A percentile compares a stretch with the other conserved stretches of the same genome.
phyloP scores from a whole-genome alignment of 2,888 invertebrate genomes.

The Itoplectis maculator region DNA sequence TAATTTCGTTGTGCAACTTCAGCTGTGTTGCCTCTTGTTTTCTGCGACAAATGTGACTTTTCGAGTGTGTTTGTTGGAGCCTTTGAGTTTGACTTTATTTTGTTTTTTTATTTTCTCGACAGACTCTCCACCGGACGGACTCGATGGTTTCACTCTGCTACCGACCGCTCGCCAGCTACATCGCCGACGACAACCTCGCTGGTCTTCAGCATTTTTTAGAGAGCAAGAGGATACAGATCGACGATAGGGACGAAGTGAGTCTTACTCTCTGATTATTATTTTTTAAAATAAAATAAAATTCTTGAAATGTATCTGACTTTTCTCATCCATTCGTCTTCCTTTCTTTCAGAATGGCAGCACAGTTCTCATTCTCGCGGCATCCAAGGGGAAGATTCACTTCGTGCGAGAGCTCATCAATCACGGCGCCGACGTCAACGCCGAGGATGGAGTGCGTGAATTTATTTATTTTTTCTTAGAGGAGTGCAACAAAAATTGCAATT shows the following conservation, averaged over 20 bases:
- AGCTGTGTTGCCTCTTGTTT: constrained; percentile 31
- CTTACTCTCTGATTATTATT: neutral
- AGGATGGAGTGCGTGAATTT: constrained; percentile 88
- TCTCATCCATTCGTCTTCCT: neutral
- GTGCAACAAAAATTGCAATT: neutral
- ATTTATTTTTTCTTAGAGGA: constrained; percentile 3
- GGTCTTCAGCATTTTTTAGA: constrained; percentile 93
- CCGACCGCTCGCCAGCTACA: constrained; percentile 92
- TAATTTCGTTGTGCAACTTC: constrained; percentile 53
- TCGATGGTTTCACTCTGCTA: constrained; percentile 96
- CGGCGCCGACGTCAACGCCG: constrained; percentile 96
- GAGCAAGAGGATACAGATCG: constrained; percentile 92
- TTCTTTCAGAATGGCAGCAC: constrained; percentile 94
- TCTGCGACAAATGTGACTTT: constrained; percentile 1
- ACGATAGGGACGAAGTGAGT: constrained; percentile 94
- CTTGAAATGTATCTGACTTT: neutral
- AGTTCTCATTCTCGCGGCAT: constrained; percentile 95
- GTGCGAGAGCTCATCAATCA: constrained; percentile 94
- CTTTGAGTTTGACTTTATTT: constrained; percentile 29
- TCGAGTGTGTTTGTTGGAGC: neutral
- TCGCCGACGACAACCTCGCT: constrained; percentile 92
- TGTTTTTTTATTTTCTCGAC: constrained; percentile 76
- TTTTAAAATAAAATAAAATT: neutral
- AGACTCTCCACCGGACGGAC: constrained; percentile 95
- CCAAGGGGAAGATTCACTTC: constrained; percentile 93